Base-by-base conservation (phyloP, 2,888 invertebrate genomes). In the Lasius fuliginosus region DNA sequence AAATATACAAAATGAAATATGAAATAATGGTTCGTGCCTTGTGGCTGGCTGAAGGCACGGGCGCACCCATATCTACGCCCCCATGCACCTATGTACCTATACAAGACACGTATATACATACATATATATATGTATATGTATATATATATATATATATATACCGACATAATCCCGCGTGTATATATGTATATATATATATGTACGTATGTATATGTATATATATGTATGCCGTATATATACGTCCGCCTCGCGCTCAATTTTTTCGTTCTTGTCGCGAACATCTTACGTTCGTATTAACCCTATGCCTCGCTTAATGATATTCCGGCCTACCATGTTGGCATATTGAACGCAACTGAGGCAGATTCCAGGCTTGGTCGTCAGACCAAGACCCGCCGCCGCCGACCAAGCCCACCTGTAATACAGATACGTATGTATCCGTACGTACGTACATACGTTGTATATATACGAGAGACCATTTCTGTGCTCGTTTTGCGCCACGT, bases 21-120 rank as follows among this genome's bases (percentile, higher is more conserved):
- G 94, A 95, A 95, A 95, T 95, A 94, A 95, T 95, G 94, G 94
- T 93, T 93, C 94, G 93, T 93, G 94, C 93, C 94, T 92, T 89
- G 93, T 93, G 93, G 93, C 93, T 92, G 92, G 93, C 90, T 92
- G 92, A 93, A 94, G 94, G 92, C 93, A 93, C 92, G 93, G 94
- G 94, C 95, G 95, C 94, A 95, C 94, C 94, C 95, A 95, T 94
- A 93, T 94, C 94, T 95, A 94, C 95, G 95, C 95, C 95, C 95
- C 94, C 94, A 94, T 94, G 92, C 92, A 92, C 92, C 91, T 93
- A 92, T 94, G 91, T 94, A 91, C 89, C 89, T 90, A 90, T 91
- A 91, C 84, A 88, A 85, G 85, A 85, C 86, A n/a, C 86, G 84
- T 86, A 86, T 83, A 86, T 87, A 86, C 89, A 86, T 92, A n/a